Base-by-base conservation (phyloP, 2,888 invertebrate genomes). In the Agrochola lota region DNA sequence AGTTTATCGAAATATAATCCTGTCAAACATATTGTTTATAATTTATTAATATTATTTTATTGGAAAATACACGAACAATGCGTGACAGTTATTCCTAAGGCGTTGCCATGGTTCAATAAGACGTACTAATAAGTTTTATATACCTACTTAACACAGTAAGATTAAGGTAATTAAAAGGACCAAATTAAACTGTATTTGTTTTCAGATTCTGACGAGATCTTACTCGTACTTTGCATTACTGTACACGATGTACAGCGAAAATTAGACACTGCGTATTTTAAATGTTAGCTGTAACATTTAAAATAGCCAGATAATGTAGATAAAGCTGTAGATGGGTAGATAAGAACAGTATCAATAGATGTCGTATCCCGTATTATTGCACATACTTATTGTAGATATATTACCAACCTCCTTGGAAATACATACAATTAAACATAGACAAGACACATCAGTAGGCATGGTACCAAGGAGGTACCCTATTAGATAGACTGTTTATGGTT, bases 201-300 rank as follows among this genome's bases (percentile, higher is more conserved):
- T 96, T 62, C 96, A 96, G 96, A 96, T 96, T 67, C 89, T 96
- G 64, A 94, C 94, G 74, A 92, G 95, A 83, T 96, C 96, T 2
- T 96, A 96, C 84, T 96, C 96, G 2, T 96, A 96, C 84, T 96
- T 96, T 83, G 94, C 96, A 55, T 92, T 96, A 67, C 91, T 96
- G 52, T 96, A 96, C 87, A 96, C 96, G n/a, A 96, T 96, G 94
- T 96, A 95, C 85, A 95, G 90, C 63, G 92, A 95, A 69, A 91
- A 91, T 75, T 94, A 91, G 57, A 60, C 64, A 64, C 35, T 26
- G 43, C 70, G 26, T 69, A 64, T 23, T 60, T 70, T 68, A n/a
- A n/a, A n/a, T n/a, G n/a, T n/a, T n/a, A 70, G 72, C 49, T 70
- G n/a, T n/a, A 72, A 64, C 66, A 74, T 74, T 72, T 83, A 62